Conservation (phyloP, 2,797 vertebrate genomes). For the Lycodopsis pacificus region DNA sequence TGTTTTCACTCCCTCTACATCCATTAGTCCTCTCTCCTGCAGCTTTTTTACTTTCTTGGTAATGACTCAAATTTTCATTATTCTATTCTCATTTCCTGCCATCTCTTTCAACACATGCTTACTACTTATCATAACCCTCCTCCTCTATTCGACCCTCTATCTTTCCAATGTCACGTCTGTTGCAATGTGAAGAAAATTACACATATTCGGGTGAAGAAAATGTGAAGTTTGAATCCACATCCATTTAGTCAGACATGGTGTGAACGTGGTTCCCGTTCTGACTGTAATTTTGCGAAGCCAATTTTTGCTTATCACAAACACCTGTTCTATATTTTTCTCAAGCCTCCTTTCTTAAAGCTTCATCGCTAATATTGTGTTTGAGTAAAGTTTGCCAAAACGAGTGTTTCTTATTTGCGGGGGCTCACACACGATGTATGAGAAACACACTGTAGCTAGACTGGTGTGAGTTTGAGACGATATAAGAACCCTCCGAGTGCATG, state of each 20-base stretch:
- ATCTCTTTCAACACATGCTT: constrained; percentile 13
- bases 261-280: background rate
- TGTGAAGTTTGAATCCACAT: constrained; percentile 1
- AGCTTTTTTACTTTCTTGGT: constrained; percentile 6
- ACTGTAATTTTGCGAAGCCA: background rate
- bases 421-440: background rate
- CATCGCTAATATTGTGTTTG: background rate
- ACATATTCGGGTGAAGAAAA: background rate
- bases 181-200: constrained; percentile 15
- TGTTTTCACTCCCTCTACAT: constrained; percentile 26
- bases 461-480: background rate
- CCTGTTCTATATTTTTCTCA: background rate
- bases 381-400: background rate
- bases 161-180: background rate
- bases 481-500: background rate
- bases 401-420: background rate
- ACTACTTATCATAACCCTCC: background rate
- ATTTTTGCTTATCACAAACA: background rate
- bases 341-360: background rate
- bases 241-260: background rate
- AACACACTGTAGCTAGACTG: background rate
- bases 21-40: constrained; percentile 24
- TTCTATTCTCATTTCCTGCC: constrained; percentile 7
- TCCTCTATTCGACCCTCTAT: background rate
- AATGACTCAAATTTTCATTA: constrained; percentile 1